These are phyloP conservation scores for Drosophila littoralis DNA, from an alignment of 1,140 invertebrate genomes.

Conservation along the genomic window DNA sequence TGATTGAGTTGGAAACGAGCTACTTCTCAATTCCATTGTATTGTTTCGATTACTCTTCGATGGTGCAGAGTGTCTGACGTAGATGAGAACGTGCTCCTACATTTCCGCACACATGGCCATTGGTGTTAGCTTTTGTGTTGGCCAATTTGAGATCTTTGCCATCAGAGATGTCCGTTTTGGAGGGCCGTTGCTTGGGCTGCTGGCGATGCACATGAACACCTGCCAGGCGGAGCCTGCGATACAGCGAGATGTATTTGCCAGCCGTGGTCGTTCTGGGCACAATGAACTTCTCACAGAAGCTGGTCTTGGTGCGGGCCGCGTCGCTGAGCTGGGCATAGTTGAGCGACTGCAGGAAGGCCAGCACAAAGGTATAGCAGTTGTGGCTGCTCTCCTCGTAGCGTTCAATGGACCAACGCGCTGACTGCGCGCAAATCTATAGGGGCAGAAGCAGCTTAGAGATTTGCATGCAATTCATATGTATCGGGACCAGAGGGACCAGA, in stretches of 20 bases:
- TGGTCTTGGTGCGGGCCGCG: constrained; percentile 86
- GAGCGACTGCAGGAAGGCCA: constrained; percentile 89
- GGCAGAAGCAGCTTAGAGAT: constrained; percentile 42
- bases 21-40: no score
- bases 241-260: constrained; percentile 92
- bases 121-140: constrained; percentile 21
- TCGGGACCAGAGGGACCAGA: no score
- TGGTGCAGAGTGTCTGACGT: constrained; percentile 74
- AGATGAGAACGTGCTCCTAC: constrained; percentile 45
- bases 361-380: constrained; percentile 93
- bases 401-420: constrained; percentile 87
- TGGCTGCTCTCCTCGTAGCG: constrained; percentile 89
- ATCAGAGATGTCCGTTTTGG: constrained; percentile 24
- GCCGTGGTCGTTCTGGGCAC: constrained; percentile 90
- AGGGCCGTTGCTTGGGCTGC: constrained; percentile 47
- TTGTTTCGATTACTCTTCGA: constrained; percentile 60
- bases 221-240: constrained; percentile 87
- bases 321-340: constrained; percentile 87
- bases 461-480: constrained; percentile 24
- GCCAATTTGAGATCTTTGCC: constrained; percentile 33
- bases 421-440: constrained; percentile 86
- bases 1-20: no score
- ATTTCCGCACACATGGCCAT: constrained; percentile 47
- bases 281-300: constrained; percentile 91
- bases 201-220: constrained; percentile 85